These are phyloP conservation scores for Pseudomyrmex concolor DNA, from an alignment of 1,140 invertebrate genomes.

Conservation along the genomic window DNA sequence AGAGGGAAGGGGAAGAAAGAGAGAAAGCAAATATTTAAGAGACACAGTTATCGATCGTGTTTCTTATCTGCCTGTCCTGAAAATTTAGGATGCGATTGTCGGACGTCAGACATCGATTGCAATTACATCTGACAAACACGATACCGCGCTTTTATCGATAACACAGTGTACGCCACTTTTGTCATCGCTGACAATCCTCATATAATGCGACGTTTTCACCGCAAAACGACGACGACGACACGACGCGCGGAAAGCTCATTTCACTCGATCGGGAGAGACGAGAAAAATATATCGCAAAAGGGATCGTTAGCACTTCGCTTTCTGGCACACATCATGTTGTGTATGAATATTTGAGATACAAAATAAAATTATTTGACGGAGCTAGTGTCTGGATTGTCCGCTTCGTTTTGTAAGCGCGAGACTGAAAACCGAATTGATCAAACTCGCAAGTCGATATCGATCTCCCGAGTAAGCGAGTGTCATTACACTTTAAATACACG, in stretches of 20 bases:
- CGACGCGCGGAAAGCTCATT: constrained; percentile 16
- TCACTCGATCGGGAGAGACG: constrained; percentile 3
- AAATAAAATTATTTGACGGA: background rate
- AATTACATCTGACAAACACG: constrained; percentile 10
- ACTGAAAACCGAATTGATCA: constrained; percentile 3
- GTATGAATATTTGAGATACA: too few species aligned
- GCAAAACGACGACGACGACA: background rate
- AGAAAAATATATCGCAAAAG: constrained; percentile 12
- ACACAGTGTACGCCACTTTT: constrained; percentile 25
- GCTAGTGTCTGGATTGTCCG: background rate
- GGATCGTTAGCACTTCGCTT: background rate
- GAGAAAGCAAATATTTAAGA: background rate
- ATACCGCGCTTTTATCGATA: constrained; percentile 30
- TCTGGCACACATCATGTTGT: too few species aligned
- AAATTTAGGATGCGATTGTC: background rate
- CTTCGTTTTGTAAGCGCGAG: background rate
- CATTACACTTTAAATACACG: constrained; percentile 15
- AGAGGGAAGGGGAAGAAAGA: background rate
- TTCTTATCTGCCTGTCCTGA: background rate
- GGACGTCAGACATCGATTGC: background rate
- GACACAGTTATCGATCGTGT: background rate
- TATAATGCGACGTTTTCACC: constrained; percentile 48
- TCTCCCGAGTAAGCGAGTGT: background rate
- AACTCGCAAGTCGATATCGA: constrained; percentile 15
- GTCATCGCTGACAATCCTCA: constrained; percentile 16